A percentile compares a stretch with the other conserved stretches of the same genome.
Conservation (phyloP, 2,113 vertebrate genomes). For the Chloebia gouldiae region DNA sequence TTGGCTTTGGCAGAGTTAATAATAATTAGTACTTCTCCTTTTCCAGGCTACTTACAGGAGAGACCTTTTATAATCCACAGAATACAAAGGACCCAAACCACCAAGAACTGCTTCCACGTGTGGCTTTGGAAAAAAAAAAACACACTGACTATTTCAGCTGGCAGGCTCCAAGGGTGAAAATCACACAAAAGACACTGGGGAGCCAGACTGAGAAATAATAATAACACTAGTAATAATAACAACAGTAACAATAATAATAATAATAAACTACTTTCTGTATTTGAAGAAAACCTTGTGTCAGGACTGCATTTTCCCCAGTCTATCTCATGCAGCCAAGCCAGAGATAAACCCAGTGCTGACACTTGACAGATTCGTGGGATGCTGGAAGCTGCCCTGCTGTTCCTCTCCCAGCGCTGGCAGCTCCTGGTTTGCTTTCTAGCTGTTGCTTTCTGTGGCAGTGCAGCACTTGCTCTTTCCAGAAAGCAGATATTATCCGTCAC, state of each 20-base stretch:
- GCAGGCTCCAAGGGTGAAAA: not conserved
- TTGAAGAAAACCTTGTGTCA: not conserved
- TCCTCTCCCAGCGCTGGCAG: not conserved
- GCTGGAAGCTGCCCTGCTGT: not conserved
- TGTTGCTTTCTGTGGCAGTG: not conserved
- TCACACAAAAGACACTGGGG: not conserved
- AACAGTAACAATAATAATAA: not conserved
- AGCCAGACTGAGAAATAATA: not conserved
- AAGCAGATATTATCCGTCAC: not conserved
- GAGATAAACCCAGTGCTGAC: not conserved
- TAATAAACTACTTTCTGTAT: not conserved
- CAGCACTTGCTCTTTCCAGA: not conserved
- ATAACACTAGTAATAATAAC: not conserved
- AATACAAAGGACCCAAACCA: slow-evolving; percentile 24
- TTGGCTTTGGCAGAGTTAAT: slow-evolving; percentile 68
- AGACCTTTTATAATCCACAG: slow-evolving; percentile 20
- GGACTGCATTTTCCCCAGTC: not conserved
- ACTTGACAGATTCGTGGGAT: not conserved
- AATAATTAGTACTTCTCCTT: slow-evolving; percentile 59
- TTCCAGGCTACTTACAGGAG: slow-evolving; percentile 41
- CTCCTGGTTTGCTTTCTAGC: not conserved
- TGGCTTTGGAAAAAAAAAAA: not conserved
- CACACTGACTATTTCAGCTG: not conserved
- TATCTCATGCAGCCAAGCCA: not conserved
- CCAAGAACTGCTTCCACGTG: slow-evolving; percentile 7